Evolutionary conservation across 2,888 invertebrate species (phyloP).

Genomic region (Clepsis dumicolana): DNA sequence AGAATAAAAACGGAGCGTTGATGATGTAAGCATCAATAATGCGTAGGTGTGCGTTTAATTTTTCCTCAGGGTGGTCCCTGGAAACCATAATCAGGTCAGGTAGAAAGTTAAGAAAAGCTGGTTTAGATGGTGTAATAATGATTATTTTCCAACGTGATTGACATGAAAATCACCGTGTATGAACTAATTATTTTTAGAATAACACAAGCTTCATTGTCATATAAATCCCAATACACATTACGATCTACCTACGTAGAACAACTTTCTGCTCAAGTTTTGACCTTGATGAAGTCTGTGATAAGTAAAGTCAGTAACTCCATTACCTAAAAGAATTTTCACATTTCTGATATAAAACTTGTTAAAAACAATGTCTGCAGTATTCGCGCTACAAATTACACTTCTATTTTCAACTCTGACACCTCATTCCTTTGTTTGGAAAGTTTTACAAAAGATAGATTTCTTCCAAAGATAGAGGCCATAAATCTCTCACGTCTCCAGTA

Average conservation of each 20-base stretch:
- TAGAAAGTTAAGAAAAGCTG: too few species aligned
- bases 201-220: neutral
- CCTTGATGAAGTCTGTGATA: neutral
- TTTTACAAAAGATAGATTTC: slow-evolving; percentile 30
- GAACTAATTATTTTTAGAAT: neutral
- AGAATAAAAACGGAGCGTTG: too few species aligned
- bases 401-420: slow-evolving; percentile 14
- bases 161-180: too few species aligned
- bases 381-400: neutral
- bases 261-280: neutral
- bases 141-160: too few species aligned
- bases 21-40: too few species aligned
- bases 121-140: too few species aligned
- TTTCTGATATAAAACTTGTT: neutral
- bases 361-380: neutral
- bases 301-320: neutral
- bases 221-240: neutral
- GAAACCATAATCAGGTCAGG: too few species aligned
- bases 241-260: neutral
- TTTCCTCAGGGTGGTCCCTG: too few species aligned
- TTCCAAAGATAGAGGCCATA: slow-evolving; percentile 25
- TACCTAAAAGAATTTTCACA: neutral
- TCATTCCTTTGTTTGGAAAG: slow-evolving; percentile 20
- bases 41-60: too few species aligned
- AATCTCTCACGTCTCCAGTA: slow-evolving; percentile 29